A percentile compares a stretch with the other conserved stretches of the same genome.
phyloP scores from a whole-genome alignment of 2,888 invertebrate species.

The Quadriops clusia region DNA sequence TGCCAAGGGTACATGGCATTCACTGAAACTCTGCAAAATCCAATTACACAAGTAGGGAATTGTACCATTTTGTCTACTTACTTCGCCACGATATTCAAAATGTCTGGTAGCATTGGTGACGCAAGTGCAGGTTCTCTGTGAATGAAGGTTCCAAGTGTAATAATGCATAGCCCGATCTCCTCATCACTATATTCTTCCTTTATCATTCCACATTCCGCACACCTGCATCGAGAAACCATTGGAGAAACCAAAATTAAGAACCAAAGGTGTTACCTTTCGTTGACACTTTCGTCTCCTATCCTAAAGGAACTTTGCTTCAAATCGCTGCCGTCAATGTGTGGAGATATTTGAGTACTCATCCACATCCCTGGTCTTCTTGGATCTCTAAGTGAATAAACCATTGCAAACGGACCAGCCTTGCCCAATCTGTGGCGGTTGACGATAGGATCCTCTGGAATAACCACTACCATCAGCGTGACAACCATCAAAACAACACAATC shows the following conservation, averaged over 20 bases:
- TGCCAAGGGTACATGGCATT: constrained; percentile 82
- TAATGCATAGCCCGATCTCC: constrained; percentile 86
- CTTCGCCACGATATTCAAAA: constrained; percentile 81
- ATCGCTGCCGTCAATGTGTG: constrained; percentile 29
- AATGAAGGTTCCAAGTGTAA: constrained; percentile 88
- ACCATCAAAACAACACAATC: too few species aligned
- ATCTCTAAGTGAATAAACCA: constrained; percentile 41
- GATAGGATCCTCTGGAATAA: constrained; percentile 28
- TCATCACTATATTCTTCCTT: constrained; percentile 94
- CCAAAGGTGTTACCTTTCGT: constrained; percentile 42
- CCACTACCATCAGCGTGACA: too few species aligned
- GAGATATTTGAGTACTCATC: constrained; percentile 36
- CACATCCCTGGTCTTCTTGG: constrained; percentile 44
- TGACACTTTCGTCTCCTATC: constrained; percentile 60
- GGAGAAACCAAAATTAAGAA: constrained; percentile 1
- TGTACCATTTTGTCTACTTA: constrained; percentile 30
- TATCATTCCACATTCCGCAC: constrained; percentile 81
- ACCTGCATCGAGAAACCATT: constrained; percentile 33
- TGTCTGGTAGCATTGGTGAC: constrained; percentile 86
- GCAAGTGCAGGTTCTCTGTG: constrained; percentile 91
- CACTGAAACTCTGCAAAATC: constrained; percentile 50
- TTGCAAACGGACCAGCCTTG: constrained; percentile 42
- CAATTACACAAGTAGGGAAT: background rate
- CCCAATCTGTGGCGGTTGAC: constrained; percentile 42
- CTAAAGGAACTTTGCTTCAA: constrained; percentile 51